Evolutionary conservation across 2,797 vertebrate species (phyloP).

Genomic region (Tenualosa thibaudeaui): DNA sequence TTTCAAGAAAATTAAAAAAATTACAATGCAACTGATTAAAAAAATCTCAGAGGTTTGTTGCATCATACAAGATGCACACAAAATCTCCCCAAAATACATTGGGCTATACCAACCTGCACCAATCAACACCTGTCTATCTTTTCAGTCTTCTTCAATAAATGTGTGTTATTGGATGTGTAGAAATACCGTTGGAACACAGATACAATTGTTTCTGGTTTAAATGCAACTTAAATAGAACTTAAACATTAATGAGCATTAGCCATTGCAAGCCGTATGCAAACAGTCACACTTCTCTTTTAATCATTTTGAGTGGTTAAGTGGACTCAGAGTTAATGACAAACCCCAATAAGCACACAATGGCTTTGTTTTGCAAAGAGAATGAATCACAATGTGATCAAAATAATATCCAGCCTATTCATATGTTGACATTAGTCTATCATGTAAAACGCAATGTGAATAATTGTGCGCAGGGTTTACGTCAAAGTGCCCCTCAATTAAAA

Average conservation of each 20-base stretch:
- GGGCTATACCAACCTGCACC: background rate
- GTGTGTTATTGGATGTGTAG: too few relatives aligned
- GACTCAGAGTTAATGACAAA: too few relatives aligned
- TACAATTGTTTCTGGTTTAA: too few relatives aligned
- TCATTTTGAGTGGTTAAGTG: too few relatives aligned
- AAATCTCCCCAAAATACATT: background rate
- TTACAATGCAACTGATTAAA: background rate
- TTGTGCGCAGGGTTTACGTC: conserved; percentile 15
- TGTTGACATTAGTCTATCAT: background rate
- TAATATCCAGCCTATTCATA: background rate
- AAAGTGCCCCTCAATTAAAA: conserved; percentile 33
- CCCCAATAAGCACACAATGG: too few relatives aligned
- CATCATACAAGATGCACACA: background rate
- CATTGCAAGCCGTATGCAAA: too few relatives aligned
- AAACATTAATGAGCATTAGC: too few relatives aligned
- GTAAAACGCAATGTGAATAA: background rate
- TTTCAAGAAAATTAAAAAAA: background rate
- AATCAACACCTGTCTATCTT: background rate
- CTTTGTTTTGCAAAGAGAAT: too few relatives aligned
- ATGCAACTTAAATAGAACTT: too few relatives aligned
- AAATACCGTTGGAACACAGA: too few relatives aligned
- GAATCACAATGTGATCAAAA: background rate
- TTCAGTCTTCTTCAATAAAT: too few relatives aligned
- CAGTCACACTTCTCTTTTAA: too few relatives aligned
- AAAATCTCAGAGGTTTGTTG: background rate